Evolutionary conservation across 2,888 invertebrate genomes (phyloP).

Genomic region (Diabrotica balteata): DNA sequence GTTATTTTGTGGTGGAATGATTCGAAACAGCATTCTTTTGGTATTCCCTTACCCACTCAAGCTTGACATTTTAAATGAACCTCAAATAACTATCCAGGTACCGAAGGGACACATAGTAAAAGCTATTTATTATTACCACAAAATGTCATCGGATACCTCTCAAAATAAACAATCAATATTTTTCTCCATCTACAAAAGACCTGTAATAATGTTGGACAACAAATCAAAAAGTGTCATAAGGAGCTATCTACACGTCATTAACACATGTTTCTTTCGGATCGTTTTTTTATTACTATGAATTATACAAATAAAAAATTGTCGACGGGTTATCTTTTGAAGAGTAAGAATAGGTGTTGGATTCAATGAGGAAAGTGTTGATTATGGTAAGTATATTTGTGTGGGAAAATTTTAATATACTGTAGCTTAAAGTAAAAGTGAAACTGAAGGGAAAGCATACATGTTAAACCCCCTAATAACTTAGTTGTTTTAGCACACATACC

Average conservation of each 20-base stretch:
- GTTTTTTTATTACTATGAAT: constrained; percentile 2
- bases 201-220: constrained; percentile 32
- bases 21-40: constrained; percentile 4
- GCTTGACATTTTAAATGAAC: constrained; percentile 26
- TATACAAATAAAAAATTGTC: constrained; percentile 2
- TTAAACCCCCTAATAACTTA: too few relatives aligned
- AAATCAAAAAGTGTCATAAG: constrained; percentile 32
- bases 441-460: too few relatives aligned
- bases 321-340: background rate
- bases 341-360: background rate
- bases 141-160: constrained; percentile 31
- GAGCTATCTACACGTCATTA: constrained; percentile 35
- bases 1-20: background rate
- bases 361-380: constrained; percentile 9
- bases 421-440: too few relatives aligned
- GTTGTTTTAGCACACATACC: too few relatives aligned
- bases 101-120: constrained; percentile 31
- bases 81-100: constrained; percentile 29
- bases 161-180: constrained; percentile 37
- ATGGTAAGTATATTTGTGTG: background rate
- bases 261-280: constrained; percentile 35
- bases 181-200: constrained; percentile 28
- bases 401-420: background rate
- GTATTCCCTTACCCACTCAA: constrained; percentile 23
- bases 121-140: constrained; percentile 39